Base-by-base conservation (phyloP, 2,888 invertebrate species). In the Perithous albicinctus region DNA sequence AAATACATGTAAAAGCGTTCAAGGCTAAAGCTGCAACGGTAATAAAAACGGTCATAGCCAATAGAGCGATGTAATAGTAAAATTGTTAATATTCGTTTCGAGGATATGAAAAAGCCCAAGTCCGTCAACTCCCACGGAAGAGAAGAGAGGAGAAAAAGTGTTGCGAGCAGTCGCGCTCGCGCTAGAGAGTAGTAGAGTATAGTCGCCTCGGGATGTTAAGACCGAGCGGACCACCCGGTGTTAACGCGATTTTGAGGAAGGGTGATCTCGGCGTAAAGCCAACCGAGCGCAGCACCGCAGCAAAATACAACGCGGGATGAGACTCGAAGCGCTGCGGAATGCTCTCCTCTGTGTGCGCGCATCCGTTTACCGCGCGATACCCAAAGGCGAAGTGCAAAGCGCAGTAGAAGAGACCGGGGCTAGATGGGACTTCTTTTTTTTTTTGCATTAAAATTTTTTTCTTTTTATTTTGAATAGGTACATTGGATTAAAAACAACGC, bases 201-300 rank as follows among this genome's bases (percentile, higher is more conserved):
- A 74, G 74, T 80, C 66, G 63, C 69, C 54, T 54, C 56, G 73
- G 64, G 81, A 74, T 43, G 59, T 59, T 72, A 66, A 79, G 74
- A 63, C 20, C 54, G 73, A 59, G 41, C 35, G 66, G 81, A 82
- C 81, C 81, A 82, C 81, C 80, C 78, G 81, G 78, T 48, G 74
- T 82, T 82, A 82, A 82, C 81, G 81, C 81, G 81, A 82, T 82
- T 82, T 82, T 82, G 81, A 82, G 70, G 51, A 74, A 82, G 78
- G 77, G 75, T 26, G 43, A 66, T 75, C 56, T 32, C 75, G 56
- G 43, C 67, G 67, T 59, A 46, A 35, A 67, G 66, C 32, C 75
- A 67, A 76, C 75, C 56, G 46, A 76, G 67, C 75, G 67, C 43
- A 38, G 54, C 51, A 29, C 15, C 18, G 23, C 51, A 46, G 54